Evolutionary conservation across 1,140 invertebrate genomes (phyloP).

Genomic region (Littorina saxatilis): DNA sequence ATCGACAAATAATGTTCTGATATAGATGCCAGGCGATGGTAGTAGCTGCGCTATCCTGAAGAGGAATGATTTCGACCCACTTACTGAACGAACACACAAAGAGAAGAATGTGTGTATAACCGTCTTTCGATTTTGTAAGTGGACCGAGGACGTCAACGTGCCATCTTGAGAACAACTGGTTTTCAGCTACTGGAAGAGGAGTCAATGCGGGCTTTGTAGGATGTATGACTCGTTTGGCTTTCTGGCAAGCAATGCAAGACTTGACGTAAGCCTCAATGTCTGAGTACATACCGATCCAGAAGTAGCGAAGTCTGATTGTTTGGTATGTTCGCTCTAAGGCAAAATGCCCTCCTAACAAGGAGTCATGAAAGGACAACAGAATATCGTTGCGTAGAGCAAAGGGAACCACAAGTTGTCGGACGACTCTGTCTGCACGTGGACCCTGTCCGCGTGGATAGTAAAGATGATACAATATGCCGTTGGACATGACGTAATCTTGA

Average conservation of each 20-base stretch:
- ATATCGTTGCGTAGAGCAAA: background rate
- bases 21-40: background rate
- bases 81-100: background rate
- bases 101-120: background rate
- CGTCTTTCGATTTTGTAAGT: background rate
- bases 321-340: background rate
- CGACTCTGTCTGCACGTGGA: background rate
- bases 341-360: background rate
- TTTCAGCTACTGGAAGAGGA: background rate
- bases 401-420: background rate
- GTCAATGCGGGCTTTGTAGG: background rate
- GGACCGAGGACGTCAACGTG: background rate
- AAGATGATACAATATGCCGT: background rate
- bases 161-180: conserved; percentile 3
- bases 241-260: background rate
- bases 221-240: background rate
- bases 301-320: background rate
- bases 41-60: background rate
- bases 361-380: background rate
- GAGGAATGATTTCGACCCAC: background rate
- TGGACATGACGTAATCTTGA: background rate
- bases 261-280: background rate
- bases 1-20: background rate
- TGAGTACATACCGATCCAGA: background rate
- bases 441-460: background rate